Evolutionary conservation across 1,140 invertebrate genomes (phyloP), one percentile per base, ranked within the genome.

Genomic region (Caenorhabditis elegans): DNA sequence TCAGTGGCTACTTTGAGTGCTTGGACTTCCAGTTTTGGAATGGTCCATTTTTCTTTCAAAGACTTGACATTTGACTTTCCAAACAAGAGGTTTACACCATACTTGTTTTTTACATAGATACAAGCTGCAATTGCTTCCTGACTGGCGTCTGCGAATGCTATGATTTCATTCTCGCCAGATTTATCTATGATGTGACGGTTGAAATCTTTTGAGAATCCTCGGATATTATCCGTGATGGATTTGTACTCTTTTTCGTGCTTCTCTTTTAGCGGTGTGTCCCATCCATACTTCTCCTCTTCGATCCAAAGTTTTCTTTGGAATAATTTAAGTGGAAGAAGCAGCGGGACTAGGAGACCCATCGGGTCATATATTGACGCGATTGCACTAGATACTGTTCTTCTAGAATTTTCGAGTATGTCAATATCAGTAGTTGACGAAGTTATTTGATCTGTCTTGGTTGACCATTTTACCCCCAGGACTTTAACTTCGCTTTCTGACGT

Each of bases 241-340:
- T 46, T 79, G 82, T 82, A 84, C 46, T 24, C 19, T 15, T 60
- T 1, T 2, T 43, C 13, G 17, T 79, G 24, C 47, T 84, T 19
- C 15, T 78, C 48, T 5, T 10, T 28, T 6, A 83, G 22, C n/a
- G 4, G 8, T 15, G 81, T 26, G 76, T 84, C 79, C 83, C 83
- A 84, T 17, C n/a, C 31, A 10, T 46, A 47, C 5, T 70, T 22
- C 24, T 43, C 39, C 39, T 43, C 6, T 43, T 80, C 39, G 15
- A 79, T 80, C 75, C 76, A 79, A 3, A 84, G 26, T 4, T 84
- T 10, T 28, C 83, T 46, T 31, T 85, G 36, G 31, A 84, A 84
- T 2, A 36, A 10, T 36, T 84, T 84, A 11, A 19, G 1, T 47
- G 15, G 36, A 26, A 84, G 28, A 2, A 76, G 1, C 15, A 83